Base-by-base conservation (phyloP, 2,797 vertebrate genomes). In the Kryptolebias ocellatus region DNA sequence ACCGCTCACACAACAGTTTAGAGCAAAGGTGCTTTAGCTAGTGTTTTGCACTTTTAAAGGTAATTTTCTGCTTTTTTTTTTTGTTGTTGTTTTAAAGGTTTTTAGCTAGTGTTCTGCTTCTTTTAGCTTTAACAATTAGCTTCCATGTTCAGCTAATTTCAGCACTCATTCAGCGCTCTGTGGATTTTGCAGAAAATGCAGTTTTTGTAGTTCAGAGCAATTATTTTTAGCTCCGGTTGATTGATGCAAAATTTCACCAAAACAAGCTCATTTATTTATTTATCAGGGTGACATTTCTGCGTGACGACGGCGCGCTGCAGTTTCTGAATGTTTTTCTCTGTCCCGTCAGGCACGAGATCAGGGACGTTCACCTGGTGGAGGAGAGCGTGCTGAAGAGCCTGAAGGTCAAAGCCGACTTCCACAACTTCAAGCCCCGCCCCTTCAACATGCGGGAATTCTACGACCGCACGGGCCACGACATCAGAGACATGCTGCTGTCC, bases 391-490 rank as follows among this genome's bases (percentile, higher is more conserved):
- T 99, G 92, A 97, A 99, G 86, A 95, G 95, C 78, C 91, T 99
- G 37, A 96, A 97, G 84, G 94, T 96, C 81, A 98, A 97, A 87
- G 95, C 98, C 0, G 97, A 99, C 86, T 99, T 99, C 89, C 95
- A 96, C 42, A 96, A 96, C 84, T 99, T 97, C 92, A 99, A 99
- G 70, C 96, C 98, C 20, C 95, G 96, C 18, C 97, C 96, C 31
- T 99, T 99, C 90, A 99, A 98, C 92, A 99, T 99, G 98, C 80
- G 95, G 4, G 98, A 99, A 72, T 99, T 99, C 79, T 98, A 97
- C 0, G 96, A 98, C 80, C 95, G 98, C 0, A 96, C 97, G 0
- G 98, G 98, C 12, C 98, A 99, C 0, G 96, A 98, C 89, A 96
- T 99, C 80, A 91, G 89, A 24, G 98, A 98, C 72, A 99, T 99